These are phyloP conservation scores for Sebastes cheni DNA, from an alignment of 2,797 vertebrate genomes.

Conservation along the genomic window DNA sequence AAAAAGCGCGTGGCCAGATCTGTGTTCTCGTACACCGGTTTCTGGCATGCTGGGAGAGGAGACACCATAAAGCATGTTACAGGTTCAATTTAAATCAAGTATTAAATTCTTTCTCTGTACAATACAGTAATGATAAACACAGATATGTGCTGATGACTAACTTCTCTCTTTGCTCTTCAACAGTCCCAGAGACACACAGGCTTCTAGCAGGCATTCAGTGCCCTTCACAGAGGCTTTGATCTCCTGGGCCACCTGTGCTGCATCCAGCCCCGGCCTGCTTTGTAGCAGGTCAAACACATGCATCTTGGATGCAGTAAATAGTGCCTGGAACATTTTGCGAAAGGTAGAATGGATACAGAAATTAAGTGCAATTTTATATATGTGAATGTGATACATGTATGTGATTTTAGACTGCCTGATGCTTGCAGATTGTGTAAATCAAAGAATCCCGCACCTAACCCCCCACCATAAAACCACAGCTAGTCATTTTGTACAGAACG, in stretches of 20 bases:
- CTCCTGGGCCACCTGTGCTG: conserved; percentile 78
- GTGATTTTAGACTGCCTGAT: background rate
- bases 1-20: conserved; percentile 78
- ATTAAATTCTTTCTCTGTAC: background rate
- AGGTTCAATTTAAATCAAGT: background rate
- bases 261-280: conserved; percentile 65
- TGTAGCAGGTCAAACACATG: conserved; percentile 88
- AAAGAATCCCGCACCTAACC: background rate
- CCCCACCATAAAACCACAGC: background rate
- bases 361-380: background rate
- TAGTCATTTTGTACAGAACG: background rate
- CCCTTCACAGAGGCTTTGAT: conserved; percentile 80
- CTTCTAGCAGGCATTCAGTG: conserved; percentile 86
- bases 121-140: background rate
- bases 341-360: background rate
- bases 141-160: conserved; percentile 38
- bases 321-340: conserved; percentile 75
- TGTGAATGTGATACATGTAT: background rate
- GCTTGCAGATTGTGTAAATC: background rate
- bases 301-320: conserved; percentile 89
- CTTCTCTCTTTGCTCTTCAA: conserved; percentile 71
- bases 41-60: conserved; percentile 74
- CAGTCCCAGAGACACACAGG: conserved; percentile 86
- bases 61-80: background rate
- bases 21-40: conserved; percentile 84